A percentile compares a stretch with the other conserved stretches of the same genome.
Evolutionary conservation across 2,797 vertebrate genomes (phyloP).

Genomic region (Squalus acanthias): DNA sequence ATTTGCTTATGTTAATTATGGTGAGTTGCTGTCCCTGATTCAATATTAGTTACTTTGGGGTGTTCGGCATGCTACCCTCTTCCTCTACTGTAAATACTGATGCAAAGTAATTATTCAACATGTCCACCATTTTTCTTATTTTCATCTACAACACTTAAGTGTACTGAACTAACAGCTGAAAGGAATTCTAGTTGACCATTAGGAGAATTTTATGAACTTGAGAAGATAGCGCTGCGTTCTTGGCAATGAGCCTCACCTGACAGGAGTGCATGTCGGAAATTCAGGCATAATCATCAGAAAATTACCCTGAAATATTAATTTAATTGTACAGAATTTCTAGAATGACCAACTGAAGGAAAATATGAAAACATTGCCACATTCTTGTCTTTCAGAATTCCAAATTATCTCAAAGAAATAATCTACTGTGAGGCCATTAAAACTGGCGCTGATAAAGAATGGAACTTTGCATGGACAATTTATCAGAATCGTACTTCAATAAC

Average conservation of each 20-base stretch:
- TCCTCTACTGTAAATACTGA: no score
- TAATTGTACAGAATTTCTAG: neutral
- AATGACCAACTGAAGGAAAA: neutral
- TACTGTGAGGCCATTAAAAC: constrained; percentile 59
- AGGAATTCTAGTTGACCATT: neutral
- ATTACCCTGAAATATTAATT: neutral
- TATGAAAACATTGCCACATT: neutral
- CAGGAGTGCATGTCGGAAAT: neutral
- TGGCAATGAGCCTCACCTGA: neutral
- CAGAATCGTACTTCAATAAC: constrained; percentile 8
- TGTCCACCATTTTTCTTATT: neutral
- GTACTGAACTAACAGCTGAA: neutral
- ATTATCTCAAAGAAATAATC: constrained; percentile 49
- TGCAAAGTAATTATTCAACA: neutral
- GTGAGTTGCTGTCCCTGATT: no score
- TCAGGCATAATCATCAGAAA: neutral
- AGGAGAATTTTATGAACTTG: neutral
- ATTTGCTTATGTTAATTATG: no score
- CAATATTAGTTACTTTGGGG: no score
- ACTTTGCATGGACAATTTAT: constrained; percentile 58
- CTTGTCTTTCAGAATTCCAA: constrained; percentile 55
- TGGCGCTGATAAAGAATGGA: constrained; percentile 64
- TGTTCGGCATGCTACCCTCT: no score
- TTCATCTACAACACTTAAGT: neutral
- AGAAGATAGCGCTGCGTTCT: neutral